Base-by-base conservation (phyloP, 1,140 invertebrate genomes). In the Drosophila bocki region DNA sequence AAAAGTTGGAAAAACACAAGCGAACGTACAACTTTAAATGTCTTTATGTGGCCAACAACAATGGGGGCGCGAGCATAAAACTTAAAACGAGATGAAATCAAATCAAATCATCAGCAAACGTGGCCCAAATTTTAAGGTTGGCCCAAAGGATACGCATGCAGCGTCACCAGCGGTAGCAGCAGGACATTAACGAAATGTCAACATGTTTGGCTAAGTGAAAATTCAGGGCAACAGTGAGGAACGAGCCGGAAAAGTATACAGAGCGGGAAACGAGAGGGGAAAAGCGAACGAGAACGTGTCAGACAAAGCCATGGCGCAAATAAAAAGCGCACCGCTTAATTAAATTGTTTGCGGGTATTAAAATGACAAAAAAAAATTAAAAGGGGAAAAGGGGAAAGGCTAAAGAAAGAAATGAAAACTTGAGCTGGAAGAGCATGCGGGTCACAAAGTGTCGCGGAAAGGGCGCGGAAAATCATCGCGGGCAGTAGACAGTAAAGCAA, bases 341-440 rank as follows among this genome's bases (percentile, higher is more conserved):
- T 88, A 88, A 88, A 88, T 88, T 88, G 85, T 88, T 88, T 88
- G 85, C 68, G 85, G 85, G 84, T 82, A 88, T 88, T 88, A 88
- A 88, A 88, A 88, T 81, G 77, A 68, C 84, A 84, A 78, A 83
- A 86, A 80, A 81, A 78, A 71, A 65, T 45, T 26, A 5, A 50
- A 50, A 15, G 17, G 17, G 17, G 42, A 19, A 60, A 50, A 50
- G 33, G 45, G 56, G 53, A 65, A 70, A 67, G 41, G 68, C 39
- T 56, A 56, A 39, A 56, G 62, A 83, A 71, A 37, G 48, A 57
- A 84, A 75, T 88, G 83, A 90, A 78, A 88, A 81, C 84, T 88
- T 88, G 68, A 88, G 84, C 78, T 69, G 63, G 50, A 35, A 48
- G 54, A 13, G 48, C 61, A 75, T 82, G 80, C 77, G 80, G 80